Evolutionary conservation across 37 sponge, comb jelly and placozoan genomes (phyloP), one percentile per base, ranked within the genome.

Genomic region (Diacarnus erythraeanus): DNA sequence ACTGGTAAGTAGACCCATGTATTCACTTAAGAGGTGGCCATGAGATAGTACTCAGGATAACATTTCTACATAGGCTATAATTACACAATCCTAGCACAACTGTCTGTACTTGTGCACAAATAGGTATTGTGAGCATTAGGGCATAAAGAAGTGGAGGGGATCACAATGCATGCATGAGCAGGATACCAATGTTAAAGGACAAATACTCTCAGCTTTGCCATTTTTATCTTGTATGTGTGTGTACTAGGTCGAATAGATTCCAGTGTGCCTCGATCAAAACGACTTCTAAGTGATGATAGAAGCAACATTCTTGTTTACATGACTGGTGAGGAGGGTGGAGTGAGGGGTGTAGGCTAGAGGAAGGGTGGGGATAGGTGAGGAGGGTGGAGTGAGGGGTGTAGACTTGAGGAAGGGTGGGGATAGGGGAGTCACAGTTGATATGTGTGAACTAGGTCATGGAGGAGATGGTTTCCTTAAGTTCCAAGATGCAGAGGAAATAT

Each of bases 401-500:
- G 9, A 47, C 30, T n/a, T n/a, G n/a, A n/a, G n/a, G n/a, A n/a
- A n/a, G n/a, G n/a, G n/a, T n/a, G n/a, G n/a, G n/a, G n/a, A n/a
- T n/a, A n/a, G n/a, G n/a, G n/a, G n/a, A n/a, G n/a, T n/a, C n/a
- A n/a, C n/a, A n/a, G n/a, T n/a, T n/a, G n/a, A n/a, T n/a, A n/a
- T n/a, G n/a, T n/a, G n/a, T n/a, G 30, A 3, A 44, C 1, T 57
- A 95, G 97, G 97, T 44, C 97, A 97, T 66, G 97, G 97, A 21
- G 97, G 97, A 29, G 92, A 97, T 35, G 89, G 92, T 17, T 97
- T 97, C 69, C 80, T 97, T 57, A 94, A 97, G 73, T 97, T 97
- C 84, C 97, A 97, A 64, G 97, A 97, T 54, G 65, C 91, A 15
- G 90, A 97, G 71, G 97, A 97, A 80, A 97, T 97, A 35, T 91